Percentiles rank a stretch among this genome's conserved stretches.
These are phyloP conservation scores for Drosophila antonietae DNA, from an alignment of 2,888 invertebrate species.

Conservation along the genomic window DNA sequence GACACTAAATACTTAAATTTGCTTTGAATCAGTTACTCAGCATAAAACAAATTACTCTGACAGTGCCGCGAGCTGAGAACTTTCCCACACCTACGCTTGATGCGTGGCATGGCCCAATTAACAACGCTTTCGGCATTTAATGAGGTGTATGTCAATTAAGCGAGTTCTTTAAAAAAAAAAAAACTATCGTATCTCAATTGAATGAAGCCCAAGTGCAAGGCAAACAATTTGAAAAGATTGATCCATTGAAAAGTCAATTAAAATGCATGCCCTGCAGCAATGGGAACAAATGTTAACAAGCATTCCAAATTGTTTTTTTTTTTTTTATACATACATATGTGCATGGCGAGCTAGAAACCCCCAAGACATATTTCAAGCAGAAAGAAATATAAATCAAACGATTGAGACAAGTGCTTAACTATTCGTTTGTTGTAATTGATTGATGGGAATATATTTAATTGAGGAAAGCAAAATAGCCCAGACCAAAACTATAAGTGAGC, in stretches of 20 bases:
- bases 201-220: slow-evolving; percentile 21
- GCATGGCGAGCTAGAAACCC: neutral
- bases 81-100: slow-evolving; percentile 20
- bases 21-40: neutral
- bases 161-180: neutral
- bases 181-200: slow-evolving; percentile 43
- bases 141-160: slow-evolving; percentile 37
- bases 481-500: slow-evolving; percentile 28
- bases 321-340: slow-evolving; percentile 3
- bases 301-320: slow-evolving; percentile 28
- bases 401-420: slow-evolving; percentile 44
- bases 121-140: slow-evolving; percentile 21
- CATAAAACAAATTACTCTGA: neutral
- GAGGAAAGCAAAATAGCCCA: slow-evolving; percentile 25
- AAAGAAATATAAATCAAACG: slow-evolving; percentile 57
- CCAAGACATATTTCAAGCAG: neutral
- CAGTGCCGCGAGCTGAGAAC: slow-evolving; percentile 5
- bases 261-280: slow-evolving; percentile 42
- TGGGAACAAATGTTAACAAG: slow-evolving; percentile 28
- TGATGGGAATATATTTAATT: slow-evolving; percentile 31
- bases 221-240: slow-evolving; percentile 47
- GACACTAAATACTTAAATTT: neutral
- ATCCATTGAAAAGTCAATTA: slow-evolving; percentile 62
- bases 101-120: slow-evolving; percentile 37
- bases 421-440: slow-evolving; percentile 62